These are phyloP conservation scores for Borostomias antarcticus DNA, from an alignment of 2,797 vertebrate genomes.

Conservation along the genomic window DNA sequence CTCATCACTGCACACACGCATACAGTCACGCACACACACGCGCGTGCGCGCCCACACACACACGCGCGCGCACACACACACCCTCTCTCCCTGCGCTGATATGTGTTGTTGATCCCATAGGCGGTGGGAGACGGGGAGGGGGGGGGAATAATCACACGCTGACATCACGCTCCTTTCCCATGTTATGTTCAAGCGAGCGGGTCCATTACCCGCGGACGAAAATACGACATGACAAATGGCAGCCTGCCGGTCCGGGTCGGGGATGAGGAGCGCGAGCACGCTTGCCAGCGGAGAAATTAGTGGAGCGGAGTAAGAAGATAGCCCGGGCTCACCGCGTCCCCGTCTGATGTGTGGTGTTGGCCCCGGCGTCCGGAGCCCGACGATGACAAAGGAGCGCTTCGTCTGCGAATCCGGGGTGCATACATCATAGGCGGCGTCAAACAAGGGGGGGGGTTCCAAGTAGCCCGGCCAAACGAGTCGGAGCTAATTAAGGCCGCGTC, in stretches of 20 bases:
- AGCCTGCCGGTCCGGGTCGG: conserved; percentile 50
- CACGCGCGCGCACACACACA: no score
- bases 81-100: conserved; percentile 24
- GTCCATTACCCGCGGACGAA: conserved; percentile 44
- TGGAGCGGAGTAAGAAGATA: conserved; percentile 50
- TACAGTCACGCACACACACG: no score
- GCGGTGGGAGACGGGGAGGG: conserved; percentile 23
- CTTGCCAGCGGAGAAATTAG: conserved; percentile 59
- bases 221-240: conserved; percentile 68
- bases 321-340: conserved; percentile 33
- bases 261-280: conserved; percentile 43
- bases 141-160: conserved; percentile 40
- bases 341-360: conserved; percentile 45
- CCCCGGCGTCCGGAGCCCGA: conserved; percentile 32
- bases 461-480: conserved; percentile 43
- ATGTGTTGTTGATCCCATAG: conserved; percentile 52
- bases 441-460: conserved; percentile 54
- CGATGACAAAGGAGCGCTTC: conserved; percentile 36
- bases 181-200: conserved; percentile 29
- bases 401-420: conserved; percentile 30
- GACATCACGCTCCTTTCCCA: conserved; percentile 57
- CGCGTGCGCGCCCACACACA: no score
- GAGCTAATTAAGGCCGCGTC: conserved; percentile 48
- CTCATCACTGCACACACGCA: conserved; percentile 29
- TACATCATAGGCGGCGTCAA: conserved; percentile 48